phyloP scores from a whole-genome alignment of 2,113 vertebrate genomes.

The Paracanthobrama guichenoti region DNA sequence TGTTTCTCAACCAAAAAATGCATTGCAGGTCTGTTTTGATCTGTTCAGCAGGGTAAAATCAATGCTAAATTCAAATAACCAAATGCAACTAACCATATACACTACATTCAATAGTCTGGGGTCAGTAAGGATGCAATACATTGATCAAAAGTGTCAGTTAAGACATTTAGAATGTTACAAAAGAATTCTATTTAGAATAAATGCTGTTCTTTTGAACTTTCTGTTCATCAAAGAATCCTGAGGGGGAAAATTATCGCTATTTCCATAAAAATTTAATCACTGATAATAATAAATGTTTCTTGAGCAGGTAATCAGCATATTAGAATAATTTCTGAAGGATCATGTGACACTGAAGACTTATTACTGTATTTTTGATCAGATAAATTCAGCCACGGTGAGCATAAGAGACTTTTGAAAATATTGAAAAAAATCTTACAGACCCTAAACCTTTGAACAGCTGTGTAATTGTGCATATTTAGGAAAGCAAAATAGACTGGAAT shows the following conservation, averaged over 20 bases:
- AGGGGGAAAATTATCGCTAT: background rate
- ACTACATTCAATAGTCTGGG: background rate
- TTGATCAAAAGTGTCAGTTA: background rate
- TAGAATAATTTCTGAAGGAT: background rate
- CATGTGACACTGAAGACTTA: background rate
- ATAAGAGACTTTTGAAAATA: background rate
- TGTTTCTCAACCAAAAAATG: background rate
- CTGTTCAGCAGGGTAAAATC: background rate
- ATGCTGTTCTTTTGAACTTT: background rate
- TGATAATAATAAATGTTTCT: background rate
- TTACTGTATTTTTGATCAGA: background rate
- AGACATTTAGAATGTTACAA: background rate
- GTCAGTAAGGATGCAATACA: background rate
- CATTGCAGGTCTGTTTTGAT: background rate
- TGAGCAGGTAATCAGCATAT: background rate
- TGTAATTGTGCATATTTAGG: background rate
- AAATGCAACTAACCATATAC: background rate
- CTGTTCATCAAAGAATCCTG: background rate
- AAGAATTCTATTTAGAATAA: background rate
- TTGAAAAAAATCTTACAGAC: background rate
- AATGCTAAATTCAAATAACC: slow-evolving; percentile 6
- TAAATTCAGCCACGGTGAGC: background rate
- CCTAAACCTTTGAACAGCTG: background rate
- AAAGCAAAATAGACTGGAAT: background rate
- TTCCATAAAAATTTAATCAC: background rate